phyloP scores from a whole-genome alignment of 2,888 invertebrate species.

The Seladonia tumulorum region DNA sequence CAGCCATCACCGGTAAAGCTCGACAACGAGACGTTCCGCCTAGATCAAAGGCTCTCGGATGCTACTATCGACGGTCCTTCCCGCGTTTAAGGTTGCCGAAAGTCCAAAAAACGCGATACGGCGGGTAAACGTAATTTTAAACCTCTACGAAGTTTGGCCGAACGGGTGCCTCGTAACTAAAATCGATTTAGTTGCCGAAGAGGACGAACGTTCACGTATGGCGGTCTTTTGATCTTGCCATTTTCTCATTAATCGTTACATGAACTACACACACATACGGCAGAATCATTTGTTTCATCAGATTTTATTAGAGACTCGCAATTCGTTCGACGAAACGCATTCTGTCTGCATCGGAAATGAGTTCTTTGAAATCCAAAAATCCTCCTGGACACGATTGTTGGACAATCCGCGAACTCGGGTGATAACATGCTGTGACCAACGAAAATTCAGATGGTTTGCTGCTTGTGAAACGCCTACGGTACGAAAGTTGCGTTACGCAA shows the following conservation, averaged over 20 bases:
- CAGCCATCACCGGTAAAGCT: constrained; percentile 1
- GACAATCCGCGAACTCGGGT: background rate
- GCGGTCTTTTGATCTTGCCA: background rate
- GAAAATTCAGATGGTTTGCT: background rate
- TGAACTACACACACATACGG: background rate
- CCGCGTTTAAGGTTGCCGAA: background rate
- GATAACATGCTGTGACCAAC: background rate
- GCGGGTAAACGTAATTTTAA: background rate
- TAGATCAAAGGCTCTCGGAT: constrained; percentile 17
- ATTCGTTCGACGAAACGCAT: too few relatives aligned
- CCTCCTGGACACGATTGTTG: background rate
- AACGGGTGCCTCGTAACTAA: background rate
- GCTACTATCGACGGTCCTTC: background rate
- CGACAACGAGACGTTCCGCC: constrained; percentile 39
- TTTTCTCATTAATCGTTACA: background rate
- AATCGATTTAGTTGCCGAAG: background rate
- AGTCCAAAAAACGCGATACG: constrained; percentile 12
- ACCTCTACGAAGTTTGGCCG: background rate
- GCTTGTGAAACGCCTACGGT: background rate
- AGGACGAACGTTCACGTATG: background rate
- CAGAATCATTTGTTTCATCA: too few relatives aligned
- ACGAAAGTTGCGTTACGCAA: background rate
- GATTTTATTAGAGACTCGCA: too few relatives aligned
- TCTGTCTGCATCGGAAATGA: background rate
- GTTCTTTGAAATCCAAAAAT: background rate